Evolutionary conservation across 1,140 invertebrate species (phyloP), one percentile per base, ranked within the genome.

Genomic region (Bradynema listronoti): DNA sequence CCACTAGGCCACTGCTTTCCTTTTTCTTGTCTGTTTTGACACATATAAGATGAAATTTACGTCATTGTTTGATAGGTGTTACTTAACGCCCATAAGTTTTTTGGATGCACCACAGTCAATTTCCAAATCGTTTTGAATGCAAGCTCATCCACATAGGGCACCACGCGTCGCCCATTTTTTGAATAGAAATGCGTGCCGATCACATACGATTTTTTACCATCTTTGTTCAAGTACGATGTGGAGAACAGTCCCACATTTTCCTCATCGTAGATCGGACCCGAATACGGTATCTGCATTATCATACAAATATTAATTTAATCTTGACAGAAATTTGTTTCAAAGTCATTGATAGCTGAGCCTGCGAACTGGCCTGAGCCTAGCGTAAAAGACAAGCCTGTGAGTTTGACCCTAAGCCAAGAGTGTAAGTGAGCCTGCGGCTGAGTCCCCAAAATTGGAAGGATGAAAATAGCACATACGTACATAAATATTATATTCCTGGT

Each of bases 121-220:
- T 56, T 81, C 74, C 91, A 95, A 4, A 82, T 87, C 0, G 91
- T 88, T 78, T 96, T 96, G 71, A 90, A 65, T 7, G 39, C 27
- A 0, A 92, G 92, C 74, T 96, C 92, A 77, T 96, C 93, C 75
- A 95, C 93, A 79, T 91, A 95, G 0, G 91, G 91, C 78, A 95
- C 95, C 1, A 87, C 90, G 52, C 86, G 83, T 53, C 91, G 83
- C 0, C 91, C 91, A 62, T 88, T 84, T 0, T 85, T 88, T 0
- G 89, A 83, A 75, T 94, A 86, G 71, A 95, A 91, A 74, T 94
- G 90, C 0, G 89, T 91, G 0, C 86, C 82, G 0, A 86, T 85
- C 22, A 91, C 71, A 83, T 87, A 89, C 50, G 52, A 61, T 9
- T 70, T 54, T 34, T 56, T 33, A 6, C 70, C 70, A 30, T 57